Evolutionary conservation across 2,888 invertebrate species (phyloP).

Genomic region (Macrophya annulata): DNA sequence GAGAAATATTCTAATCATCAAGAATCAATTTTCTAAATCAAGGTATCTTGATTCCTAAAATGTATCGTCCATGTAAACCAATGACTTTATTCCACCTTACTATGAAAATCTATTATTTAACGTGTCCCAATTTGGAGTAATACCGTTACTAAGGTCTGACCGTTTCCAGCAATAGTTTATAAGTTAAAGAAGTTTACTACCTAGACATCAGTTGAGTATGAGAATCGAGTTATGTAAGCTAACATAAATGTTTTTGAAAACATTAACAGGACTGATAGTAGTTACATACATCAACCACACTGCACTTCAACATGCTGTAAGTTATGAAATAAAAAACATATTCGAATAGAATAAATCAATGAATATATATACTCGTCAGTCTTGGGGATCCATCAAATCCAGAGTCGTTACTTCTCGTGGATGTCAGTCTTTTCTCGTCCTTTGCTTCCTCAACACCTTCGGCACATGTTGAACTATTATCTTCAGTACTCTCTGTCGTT

Average conservation of each 20-base stretch:
- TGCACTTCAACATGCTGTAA: constrained; percentile 36
- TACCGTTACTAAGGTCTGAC: not conserved
- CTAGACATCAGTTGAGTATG: not conserved
- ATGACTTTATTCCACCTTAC: not conserved
- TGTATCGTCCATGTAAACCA: not conserved
- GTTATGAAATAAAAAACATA: constrained; percentile 19
- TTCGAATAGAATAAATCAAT: constrained; percentile 55
- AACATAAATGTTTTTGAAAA: constrained; percentile 21
- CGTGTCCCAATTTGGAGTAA: not conserved
- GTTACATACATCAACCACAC: constrained; percentile 3
- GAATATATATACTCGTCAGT: constrained; percentile 75
- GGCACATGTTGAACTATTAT: constrained; percentile 73
- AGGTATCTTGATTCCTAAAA: not conserved
- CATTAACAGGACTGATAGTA: constrained; percentile 22
- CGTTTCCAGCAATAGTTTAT: not conserved
- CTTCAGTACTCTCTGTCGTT: constrained; percentile 72
- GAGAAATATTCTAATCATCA: not conserved
- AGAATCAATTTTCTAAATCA: not conserved
- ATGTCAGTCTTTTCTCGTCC: constrained; percentile 82
- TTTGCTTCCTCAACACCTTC: constrained; percentile 80
- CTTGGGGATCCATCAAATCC: constrained; percentile 85
- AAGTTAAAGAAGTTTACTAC: constrained; percentile 4
- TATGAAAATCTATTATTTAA: not conserved
- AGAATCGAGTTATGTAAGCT: not conserved
- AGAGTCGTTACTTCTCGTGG: constrained; percentile 92